Base-by-base conservation (phyloP, 92 coral and sea anemone genomes). In the Pocillopora grandis region DNA sequence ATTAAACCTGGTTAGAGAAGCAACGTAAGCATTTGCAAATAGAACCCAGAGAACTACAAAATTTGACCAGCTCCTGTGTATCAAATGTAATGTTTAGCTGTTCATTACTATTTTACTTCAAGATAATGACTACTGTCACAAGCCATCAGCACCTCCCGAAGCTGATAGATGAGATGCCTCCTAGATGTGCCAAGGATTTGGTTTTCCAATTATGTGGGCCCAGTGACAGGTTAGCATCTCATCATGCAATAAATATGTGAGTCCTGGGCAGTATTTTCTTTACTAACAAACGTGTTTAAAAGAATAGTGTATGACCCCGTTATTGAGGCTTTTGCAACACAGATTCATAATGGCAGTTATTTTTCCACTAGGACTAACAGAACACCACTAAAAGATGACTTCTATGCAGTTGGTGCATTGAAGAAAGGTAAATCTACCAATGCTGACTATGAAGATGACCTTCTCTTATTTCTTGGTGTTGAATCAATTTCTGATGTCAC, bases 371-470 rank as follows among this genome's bases (percentile, higher is more conserved):
- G 87, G 27, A 75, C 73, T 31, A 84, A 84, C 87, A 84, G 87
- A 84, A 84, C 76, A 58, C 81, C 75, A 27, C 80, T 84, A 19
- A 75, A 84, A 74, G 65, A 84, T 2, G 75, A 49, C 73, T 84
- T 75, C 75, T 84, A 75, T 64, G 81, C 87, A 75, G 73, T 84
- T 66, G 81, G 76, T 61, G 87, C 87, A 75, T 55, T 84, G 73
- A 84, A 58, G 59, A 75, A 84, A 64, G 76, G 76, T 66, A 84
- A 66, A 84, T n/a, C 81, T 63, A 59, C 75, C 15, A 57, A 70
- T 84, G 56, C 81, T 75, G 75, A 65, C 72, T 58, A 63, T 75
- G 87, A 84, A 31, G 87, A 84, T 84, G 90, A 87, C 71, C 78
- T 87, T 42, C 19, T 82, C 55, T 48, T 71, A 33, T 57, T 76